Evolutionary conservation across 2,113 vertebrate genomes (phyloP).

Genomic region (Plecturocebus donacophilus): DNA sequence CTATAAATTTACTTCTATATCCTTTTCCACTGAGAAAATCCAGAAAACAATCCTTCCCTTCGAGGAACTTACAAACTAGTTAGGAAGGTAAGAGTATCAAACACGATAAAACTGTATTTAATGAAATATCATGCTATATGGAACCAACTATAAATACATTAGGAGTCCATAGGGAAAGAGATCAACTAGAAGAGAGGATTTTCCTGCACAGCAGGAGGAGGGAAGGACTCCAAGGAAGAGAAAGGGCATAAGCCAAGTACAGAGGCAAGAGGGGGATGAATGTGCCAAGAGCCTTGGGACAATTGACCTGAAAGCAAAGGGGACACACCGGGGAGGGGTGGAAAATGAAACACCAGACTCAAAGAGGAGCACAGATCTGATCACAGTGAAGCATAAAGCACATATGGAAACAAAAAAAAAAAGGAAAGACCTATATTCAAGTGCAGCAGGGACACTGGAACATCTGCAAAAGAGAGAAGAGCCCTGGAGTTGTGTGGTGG

Average conservation of each 20-base stretch:
- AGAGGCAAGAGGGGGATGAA: background rate
- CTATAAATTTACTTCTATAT: background rate
- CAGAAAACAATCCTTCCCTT: background rate
- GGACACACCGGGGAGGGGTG: rapidly evolving
- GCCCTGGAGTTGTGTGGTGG: rapidly evolving
- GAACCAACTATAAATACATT: background rate
- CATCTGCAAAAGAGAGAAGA: background rate
- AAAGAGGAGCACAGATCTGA: background rate
- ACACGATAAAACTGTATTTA: background rate
- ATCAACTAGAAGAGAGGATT: background rate
- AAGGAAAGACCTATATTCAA: background rate
- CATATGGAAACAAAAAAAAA: background rate
- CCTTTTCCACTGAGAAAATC: background rate
- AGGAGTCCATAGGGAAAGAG: background rate
- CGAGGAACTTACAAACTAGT: background rate
- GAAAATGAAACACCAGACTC: background rate
- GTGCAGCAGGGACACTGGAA: background rate
- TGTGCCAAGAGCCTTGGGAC: background rate
- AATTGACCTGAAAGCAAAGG: background rate
- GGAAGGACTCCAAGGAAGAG: background rate
- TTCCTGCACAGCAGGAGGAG: background rate
- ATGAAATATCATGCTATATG: background rate
- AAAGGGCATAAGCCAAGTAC: background rate
- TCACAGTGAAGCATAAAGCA: background rate
- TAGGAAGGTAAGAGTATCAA: no score